A percentile compares a stretch with the other conserved stretches of the same genome.
Evolutionary conservation across 2,797 vertebrate species (phyloP).

Genomic region (Acestrorhynchus altus): DNA sequence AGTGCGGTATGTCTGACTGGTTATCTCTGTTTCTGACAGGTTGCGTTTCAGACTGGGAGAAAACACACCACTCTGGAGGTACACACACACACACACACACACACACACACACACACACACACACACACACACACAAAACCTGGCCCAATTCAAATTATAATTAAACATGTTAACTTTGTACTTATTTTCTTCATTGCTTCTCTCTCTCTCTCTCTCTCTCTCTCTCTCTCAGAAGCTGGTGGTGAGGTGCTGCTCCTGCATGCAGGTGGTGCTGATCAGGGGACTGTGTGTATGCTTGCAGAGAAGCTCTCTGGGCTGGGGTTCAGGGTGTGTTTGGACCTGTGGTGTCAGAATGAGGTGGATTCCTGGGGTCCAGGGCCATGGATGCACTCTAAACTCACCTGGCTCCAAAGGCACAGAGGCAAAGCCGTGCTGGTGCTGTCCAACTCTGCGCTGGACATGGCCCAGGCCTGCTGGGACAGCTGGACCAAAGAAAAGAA

Average conservation of each 20-base stretch:
- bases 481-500: conserved; percentile 19
- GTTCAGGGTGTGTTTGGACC: conserved; percentile 81
- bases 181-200: no score
- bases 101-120: no score
- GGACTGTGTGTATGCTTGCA: conserved; percentile 74
- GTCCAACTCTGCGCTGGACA: conserved; percentile 67
- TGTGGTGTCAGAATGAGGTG: conserved; percentile 83
- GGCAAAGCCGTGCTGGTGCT: conserved; percentile 83
- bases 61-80: background rate
- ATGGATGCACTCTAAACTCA: conserved; percentile 87
- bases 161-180: no score
- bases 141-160: background rate
- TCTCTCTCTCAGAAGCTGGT: conserved; percentile 39
- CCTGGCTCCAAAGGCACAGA: conserved; percentile 67
- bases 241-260: conserved; percentile 83
- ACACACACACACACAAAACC: no score
- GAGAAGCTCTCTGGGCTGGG: conserved; percentile 74
- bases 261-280: conserved; percentile 71
- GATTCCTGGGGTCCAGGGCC: conserved; percentile 76
- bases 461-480: conserved; percentile 65
- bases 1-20: background rate
- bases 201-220: conserved; percentile 3
- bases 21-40: conserved; percentile 1
- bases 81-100: background rate
- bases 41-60: conserved; percentile 1